phyloP scores from a whole-genome alignment of 2,888 invertebrate genomes.

The Nesidiocoris tenuis region DNA sequence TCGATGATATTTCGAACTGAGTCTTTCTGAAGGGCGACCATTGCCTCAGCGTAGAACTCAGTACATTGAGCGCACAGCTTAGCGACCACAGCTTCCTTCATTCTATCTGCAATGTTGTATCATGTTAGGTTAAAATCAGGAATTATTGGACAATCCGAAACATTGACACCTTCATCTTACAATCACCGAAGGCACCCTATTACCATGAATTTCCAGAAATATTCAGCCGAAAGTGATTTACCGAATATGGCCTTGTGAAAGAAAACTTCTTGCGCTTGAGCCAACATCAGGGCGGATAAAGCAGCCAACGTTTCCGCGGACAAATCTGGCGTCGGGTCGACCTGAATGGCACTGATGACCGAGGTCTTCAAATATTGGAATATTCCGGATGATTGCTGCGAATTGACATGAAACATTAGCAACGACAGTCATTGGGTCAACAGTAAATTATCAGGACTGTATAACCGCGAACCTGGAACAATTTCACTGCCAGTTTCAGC shows the following conservation, averaged over 20 bases:
- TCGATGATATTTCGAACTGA: slow-evolving; percentile 82
- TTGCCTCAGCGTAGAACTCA: slow-evolving; percentile 88
- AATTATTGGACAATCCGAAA: too few species aligned
- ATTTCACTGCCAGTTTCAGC: slow-evolving; percentile 85
- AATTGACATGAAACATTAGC: too few species aligned
- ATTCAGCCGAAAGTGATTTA: too few species aligned
- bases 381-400: slow-evolving; percentile 84
- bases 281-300: slow-evolving; percentile 85
- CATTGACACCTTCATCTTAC: too few species aligned
- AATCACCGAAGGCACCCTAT: too few species aligned
- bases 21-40: slow-evolving; percentile 84
- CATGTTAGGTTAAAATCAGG: too few species aligned
- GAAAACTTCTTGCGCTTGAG: slow-evolving; percentile 97
- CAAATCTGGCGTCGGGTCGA: slow-evolving; percentile 94
- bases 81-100: slow-evolving; percentile 91
- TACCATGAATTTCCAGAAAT: too few species aligned
- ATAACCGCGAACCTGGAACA: slow-evolving; percentile 89
- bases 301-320: slow-evolving; percentile 87
- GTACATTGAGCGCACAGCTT: slow-evolving; percentile 90
- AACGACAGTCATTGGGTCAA: too few species aligned
- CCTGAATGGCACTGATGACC: slow-evolving; percentile 79
- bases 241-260: slow-evolving; percentile 89
- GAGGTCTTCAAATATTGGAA: slow-evolving; percentile 80
- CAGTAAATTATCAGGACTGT: too few species aligned
- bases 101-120: slow-evolving; percentile 59